Percentiles rank a stretch among this genome's conserved stretches.
phyloP scores from a whole-genome alignment of 2,888 invertebrate genomes.

The Enoplolaimus lenunculus region DNA sequence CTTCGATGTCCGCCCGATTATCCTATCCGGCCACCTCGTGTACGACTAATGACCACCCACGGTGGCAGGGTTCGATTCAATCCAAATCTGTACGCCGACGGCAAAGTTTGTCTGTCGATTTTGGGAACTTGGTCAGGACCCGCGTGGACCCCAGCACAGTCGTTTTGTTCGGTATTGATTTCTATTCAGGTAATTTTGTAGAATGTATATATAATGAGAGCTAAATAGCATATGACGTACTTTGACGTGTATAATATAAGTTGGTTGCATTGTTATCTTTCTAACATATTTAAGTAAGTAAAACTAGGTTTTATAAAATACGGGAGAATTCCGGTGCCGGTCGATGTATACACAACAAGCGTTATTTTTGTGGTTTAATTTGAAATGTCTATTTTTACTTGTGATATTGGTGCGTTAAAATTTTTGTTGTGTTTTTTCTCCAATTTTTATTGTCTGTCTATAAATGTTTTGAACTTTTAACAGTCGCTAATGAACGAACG shows the following conservation, averaged over 20 bases:
- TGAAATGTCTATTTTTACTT: not conserved
- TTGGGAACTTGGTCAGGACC: conserved; percentile 50
- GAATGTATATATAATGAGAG: too few species aligned
- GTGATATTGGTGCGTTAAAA: not conserved
- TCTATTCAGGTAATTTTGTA: conserved; percentile 46
- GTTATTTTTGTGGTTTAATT: too few species aligned
- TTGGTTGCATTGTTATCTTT: too few species aligned
- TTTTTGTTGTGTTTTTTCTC: conserved; percentile 48
- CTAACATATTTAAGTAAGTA: too few species aligned
- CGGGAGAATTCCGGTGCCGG: too few species aligned
- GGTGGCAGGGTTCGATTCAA: conserved; percentile 49
- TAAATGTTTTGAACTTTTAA: too few species aligned
- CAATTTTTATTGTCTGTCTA: too few species aligned
- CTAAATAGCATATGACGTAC: too few species aligned
- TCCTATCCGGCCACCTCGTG: conserved; percentile 49
- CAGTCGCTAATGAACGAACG: conserved; percentile 50
- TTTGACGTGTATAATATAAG: too few species aligned
- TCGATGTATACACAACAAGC: too few species aligned
- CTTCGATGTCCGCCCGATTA: conserved; percentile 49
- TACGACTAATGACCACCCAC: conserved; percentile 50
- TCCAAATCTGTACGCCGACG: conserved; percentile 50
- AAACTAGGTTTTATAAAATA: too few species aligned
- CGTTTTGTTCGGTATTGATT: conserved; percentile 48
- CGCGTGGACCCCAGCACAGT: conserved; percentile 50
- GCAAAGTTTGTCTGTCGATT: conserved; percentile 42